Evolutionary conservation across 2,113 vertebrate genomes (phyloP), one percentile per base, ranked within the genome.

Genomic region (Lycaon pictus): DNA sequence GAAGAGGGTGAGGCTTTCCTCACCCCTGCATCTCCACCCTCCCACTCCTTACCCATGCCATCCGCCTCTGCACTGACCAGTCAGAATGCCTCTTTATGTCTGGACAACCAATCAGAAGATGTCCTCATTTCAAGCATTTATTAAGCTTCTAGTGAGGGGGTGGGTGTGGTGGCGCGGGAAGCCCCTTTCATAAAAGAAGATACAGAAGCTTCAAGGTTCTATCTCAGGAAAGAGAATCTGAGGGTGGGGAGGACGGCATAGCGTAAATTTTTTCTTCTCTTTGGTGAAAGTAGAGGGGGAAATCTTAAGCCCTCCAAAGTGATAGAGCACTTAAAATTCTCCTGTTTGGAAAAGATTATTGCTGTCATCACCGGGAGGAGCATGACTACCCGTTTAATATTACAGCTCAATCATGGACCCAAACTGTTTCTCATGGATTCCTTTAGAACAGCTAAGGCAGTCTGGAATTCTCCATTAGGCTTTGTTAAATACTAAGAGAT

Each of bases 401-500:
- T n/a, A 19, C 4, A 13, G 8, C 29, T 94, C 82, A 69, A 0
- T 55, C 20, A 37, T 32, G 27, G 32, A 48, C 35, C 17, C 37
- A 27, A 58, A 86, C 37, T 74, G 19, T 37, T 88, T 80, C 65
- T 77, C 56, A 0, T 37, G 72, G 55, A 56, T 91, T 88, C 56
- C 56, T 93, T 96, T 55, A 95, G 77, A 90, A 86, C 2, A 51
- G 84, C 37, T 23, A 69, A 89, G 27, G 67, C 79, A 84, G 89
- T 4, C 13, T 60, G 51, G 72, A 69, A 84, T 85, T 93, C 95
- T 97, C 91, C 85, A 74, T 92, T 79, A 89, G 60, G 76, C 11
- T 81, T 43, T 84, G 37, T 74, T 62, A 76, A 95, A 92, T 55
- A 43, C 69, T 77, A 81, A 84, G 13, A 20, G 87, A 74, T 82